These are phyloP conservation scores for Scolanthus callimorphus DNA, from an alignment of 92 coral and sea anemone genomes.

Conservation along the genomic window DNA sequence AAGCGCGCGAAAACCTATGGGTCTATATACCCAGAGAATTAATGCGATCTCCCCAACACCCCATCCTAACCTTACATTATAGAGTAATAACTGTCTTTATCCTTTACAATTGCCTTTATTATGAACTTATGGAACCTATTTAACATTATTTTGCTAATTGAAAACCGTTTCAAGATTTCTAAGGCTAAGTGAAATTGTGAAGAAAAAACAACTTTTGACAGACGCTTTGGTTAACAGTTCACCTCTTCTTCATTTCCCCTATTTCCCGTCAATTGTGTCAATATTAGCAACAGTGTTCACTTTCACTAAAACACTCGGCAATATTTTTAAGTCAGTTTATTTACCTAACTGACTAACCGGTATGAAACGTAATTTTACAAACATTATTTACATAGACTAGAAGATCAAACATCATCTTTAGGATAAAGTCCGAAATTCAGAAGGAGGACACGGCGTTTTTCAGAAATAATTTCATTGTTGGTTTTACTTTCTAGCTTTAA, in stretches of 20 bases:
- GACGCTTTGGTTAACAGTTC: not conserved
- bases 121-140: too few species aligned
- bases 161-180: not conserved
- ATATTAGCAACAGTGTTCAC: slow-evolving; percentile 1
- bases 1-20: too few species aligned
- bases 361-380: slow-evolving; percentile 30
- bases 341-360: slow-evolving; percentile 4
- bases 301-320: not conserved
- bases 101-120: too few species aligned
- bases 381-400: slow-evolving; percentile 54
- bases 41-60: not conserved
- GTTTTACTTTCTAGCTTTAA: too few species aligned
- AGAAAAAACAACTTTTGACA: not conserved
- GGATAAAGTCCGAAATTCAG: not conserved
- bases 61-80: not conserved
- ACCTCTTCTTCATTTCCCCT: not conserved
- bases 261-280: not conserved
- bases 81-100: not conserved
- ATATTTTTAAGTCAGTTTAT: slow-evolving; percentile 1
- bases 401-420: slow-evolving; percentile 20
- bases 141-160: not conserved
- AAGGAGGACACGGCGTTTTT: too few species aligned
- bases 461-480: too few species aligned
- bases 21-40: too few species aligned
- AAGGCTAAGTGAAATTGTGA: not conserved